phyloP scores from a whole-genome alignment of 2,797 vertebrate genomes.

The Coregonus ussuriensis region DNA sequence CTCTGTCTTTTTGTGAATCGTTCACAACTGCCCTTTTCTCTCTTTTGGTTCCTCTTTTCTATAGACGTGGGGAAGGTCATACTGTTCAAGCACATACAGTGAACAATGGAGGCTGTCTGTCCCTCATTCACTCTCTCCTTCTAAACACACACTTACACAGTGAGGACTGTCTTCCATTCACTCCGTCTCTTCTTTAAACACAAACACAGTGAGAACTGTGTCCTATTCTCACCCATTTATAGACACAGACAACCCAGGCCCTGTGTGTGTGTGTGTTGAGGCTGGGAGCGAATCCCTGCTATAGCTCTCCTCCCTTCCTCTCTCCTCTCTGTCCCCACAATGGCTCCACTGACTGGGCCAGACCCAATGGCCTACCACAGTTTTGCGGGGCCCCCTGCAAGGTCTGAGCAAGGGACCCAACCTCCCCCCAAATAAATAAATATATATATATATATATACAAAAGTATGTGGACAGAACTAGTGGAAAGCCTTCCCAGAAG shows the following conservation, averaged over 20 bases:
- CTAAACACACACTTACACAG: conserved; percentile 24
- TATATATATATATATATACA: too few species aligned
- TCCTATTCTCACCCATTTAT: conserved; percentile 43
- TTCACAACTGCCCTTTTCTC: conserved; percentile 44
- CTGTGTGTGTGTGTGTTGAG: conserved; percentile 31
- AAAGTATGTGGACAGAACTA: too few species aligned
- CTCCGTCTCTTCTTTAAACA: background rate
- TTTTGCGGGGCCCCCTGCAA: too few species aligned
- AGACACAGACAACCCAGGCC: conserved; percentile 47
- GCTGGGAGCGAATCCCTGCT: background rate
- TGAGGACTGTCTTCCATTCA: background rate
- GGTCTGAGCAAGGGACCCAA: too few species aligned
- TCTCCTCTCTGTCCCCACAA: background rate
- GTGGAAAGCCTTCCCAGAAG: too few species aligned
- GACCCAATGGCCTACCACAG: background rate
- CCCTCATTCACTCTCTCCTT: conserved; percentile 41
- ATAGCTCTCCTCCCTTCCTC: conserved; percentile 35
- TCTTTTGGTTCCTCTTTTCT: conserved; percentile 49
- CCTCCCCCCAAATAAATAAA: too few species aligned
- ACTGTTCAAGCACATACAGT: background rate
- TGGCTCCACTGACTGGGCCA: background rate
- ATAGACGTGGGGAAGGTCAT: conserved; percentile 38
- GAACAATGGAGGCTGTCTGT: conserved; percentile 50
- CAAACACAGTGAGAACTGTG: background rate
- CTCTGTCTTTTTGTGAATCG: conserved; percentile 33